Evolutionary conservation across 2,888 invertebrate species (phyloP), one percentile per base, ranked within the genome.

Genomic region (Agonopterix alstromeriana): DNA sequence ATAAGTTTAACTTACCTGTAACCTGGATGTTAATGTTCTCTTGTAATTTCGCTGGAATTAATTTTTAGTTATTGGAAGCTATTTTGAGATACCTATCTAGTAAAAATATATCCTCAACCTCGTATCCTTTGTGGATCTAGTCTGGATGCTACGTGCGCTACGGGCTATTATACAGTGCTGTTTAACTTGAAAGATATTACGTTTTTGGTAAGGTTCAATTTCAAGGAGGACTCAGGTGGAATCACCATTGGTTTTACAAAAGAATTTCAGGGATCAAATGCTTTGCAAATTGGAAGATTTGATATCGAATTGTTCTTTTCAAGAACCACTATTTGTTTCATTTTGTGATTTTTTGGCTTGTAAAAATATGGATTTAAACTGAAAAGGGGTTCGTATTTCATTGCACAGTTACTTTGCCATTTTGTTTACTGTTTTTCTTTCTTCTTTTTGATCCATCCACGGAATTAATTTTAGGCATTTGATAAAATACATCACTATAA

Each of bases 141-240:
- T 53, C 56, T 54, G 50, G 52, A 61, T 47, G 54, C 54, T 60
- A 58, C 54, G 53, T 58, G 56, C 55, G 56, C 57, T 53, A 57
- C 57, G 53, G 53, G 60, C 58, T 58, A 55, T 58, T 57, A 54
- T 55, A 54, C 53, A 54, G 48, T 58, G 51, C 48, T 61, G 55
- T 65, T 57, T 61, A 63, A 60, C 59, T 60, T 60, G 54, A 58
- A 51, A 53, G 57, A 51, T 59, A 60, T 59, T 59, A 62, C 48
- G 55, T 51, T 63, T 57, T 27, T 54, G 35, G 27, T 27, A 36
- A 46, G 43, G 48, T 56, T 47, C 53, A 58, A 55, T 58, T 58
- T 61, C 62, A 61, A 60, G 56, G 59, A 52, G 53, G 55, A 54
- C 11, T 11, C 42, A 53, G 48, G 50, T 46, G 53, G 52, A 55